A percentile compares a stretch with the other conserved stretches of the same genome.
Evolutionary conservation across 2,888 invertebrate species (phyloP).

Genomic region (Sminthurides aquaticus): DNA sequence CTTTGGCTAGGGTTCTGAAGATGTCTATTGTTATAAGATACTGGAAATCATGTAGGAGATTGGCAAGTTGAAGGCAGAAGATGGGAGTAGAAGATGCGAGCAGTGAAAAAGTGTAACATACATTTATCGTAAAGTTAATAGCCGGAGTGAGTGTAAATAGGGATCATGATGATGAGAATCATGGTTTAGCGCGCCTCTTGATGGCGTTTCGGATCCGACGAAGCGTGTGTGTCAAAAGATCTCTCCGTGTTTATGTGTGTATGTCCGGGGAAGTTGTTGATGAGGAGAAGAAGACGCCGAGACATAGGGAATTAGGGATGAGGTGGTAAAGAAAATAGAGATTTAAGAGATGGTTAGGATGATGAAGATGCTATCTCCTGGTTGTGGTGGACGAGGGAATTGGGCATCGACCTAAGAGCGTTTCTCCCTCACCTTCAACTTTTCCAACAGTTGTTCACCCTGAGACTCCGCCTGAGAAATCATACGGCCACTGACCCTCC

Average conservation of each 20-base stretch:
- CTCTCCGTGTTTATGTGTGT: too few species aligned
- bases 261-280: neutral
- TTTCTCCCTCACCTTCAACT: constrained; percentile 33
- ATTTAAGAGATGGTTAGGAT: constrained; percentile 4
- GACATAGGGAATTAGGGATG: constrained; percentile 8
- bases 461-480: constrained; percentile 36
- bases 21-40: too few species aligned
- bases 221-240: constrained; percentile 15
- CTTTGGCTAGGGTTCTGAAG: too few species aligned
- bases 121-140: too few species aligned
- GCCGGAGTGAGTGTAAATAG: too few species aligned
- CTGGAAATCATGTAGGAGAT: too few species aligned
- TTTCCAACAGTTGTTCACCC: constrained; percentile 41
- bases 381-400: constrained; percentile 13
- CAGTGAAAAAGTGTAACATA: too few species aligned
- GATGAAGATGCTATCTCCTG: constrained; percentile 20
- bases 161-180: too few species aligned
- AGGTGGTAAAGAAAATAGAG: constrained; percentile 5
- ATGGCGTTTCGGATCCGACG: constrained; percentile 21
- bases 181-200: too few species aligned
- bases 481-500: constrained; percentile 42
- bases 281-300: constrained; percentile 11
- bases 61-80: too few species aligned
- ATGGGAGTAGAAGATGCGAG: too few species aligned
- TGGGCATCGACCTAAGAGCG: constrained; percentile 32